A percentile compares a stretch with the other conserved stretches of the same genome.
Evolutionary conservation across 2,113 vertebrate genomes (phyloP).

Genomic region (human): GRCh38 chr14:51014501-51015000

Average conservation of each 20-base stretch:
- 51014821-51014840: not conserved
- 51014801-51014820: conserved; percentile 2
- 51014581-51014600: not conserved
- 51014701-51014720: not conserved
- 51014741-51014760: not conserved
- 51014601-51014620: conserved; percentile 6
- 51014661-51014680: not conserved
- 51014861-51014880: not conserved
- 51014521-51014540: not conserved
- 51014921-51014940: conserved; percentile 36
- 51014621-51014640: conserved; percentile 9
- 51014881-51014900: not conserved
- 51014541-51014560: not conserved
- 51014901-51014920: not conserved
- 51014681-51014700: not conserved
- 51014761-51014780: not conserved
- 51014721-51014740: not conserved
- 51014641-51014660: not conserved
- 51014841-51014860: not conserved
- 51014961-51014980: conserved; percentile 61
- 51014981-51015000: conserved; percentile 58
- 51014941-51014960: conserved; percentile 63
- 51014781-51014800: not conserved
- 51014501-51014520: not conserved
- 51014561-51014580: conserved; percentile 42